Conservation (phyloP, 2,888 invertebrate genomes). For the Scrobipalpa atriplicella region DNA sequence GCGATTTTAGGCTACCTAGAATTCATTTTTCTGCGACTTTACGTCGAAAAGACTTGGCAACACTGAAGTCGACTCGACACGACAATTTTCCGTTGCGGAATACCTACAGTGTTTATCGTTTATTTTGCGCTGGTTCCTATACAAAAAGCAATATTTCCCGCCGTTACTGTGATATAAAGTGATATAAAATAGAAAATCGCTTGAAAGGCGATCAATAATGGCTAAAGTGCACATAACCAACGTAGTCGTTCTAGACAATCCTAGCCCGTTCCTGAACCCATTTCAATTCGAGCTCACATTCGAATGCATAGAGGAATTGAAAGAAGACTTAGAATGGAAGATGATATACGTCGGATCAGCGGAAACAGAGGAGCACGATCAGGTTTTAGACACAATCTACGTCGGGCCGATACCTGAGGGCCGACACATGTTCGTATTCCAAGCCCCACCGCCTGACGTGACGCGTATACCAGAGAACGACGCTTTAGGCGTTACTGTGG, state of each 20-base stretch:
- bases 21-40: no score
- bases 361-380: constrained; percentile 98
- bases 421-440: constrained; percentile 91
- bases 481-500: constrained; percentile 99
- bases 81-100: constrained; percentile 44
- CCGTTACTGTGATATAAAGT: constrained; percentile 8
- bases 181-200: constrained; percentile 1
- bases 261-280: constrained; percentile 96
- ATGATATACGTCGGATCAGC: constrained; percentile 99
- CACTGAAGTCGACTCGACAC: no score
- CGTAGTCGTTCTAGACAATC: constrained; percentile 98
- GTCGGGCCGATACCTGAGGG: constrained; percentile 99
- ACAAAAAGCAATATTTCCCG: constrained; percentile 1
- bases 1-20: no score
- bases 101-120: constrained; percentile 35
- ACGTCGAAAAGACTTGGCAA: no score
- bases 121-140: constrained; percentile 33
- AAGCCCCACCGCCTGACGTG: constrained; percentile 98
- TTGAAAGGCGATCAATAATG: constrained; percentile 79
- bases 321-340: constrained; percentile 99
- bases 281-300: constrained; percentile 99
- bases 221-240: constrained; percentile 99
- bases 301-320: constrained; percentile 98
- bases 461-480: constrained; percentile 97
- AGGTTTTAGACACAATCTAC: constrained; percentile 97